phyloP scores from a whole-genome alignment of 2,113 vertebrate genomes.

The Hemichromis elongatus region DNA sequence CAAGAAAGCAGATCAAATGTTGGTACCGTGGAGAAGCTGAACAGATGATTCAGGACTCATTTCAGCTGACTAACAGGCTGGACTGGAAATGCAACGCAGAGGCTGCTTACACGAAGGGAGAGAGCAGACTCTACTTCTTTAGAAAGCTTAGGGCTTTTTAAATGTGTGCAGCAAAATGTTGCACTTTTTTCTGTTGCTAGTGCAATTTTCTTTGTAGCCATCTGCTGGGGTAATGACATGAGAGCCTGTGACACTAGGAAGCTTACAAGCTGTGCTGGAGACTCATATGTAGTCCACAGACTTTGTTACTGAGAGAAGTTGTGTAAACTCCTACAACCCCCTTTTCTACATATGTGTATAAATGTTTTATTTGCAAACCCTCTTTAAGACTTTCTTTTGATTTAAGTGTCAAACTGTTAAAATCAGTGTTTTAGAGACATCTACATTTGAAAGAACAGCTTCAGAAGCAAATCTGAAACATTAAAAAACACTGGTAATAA shows the following conservation, averaged over 20 bases:
- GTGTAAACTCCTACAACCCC: neutral
- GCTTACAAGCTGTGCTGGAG: neutral
- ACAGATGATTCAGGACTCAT: neutral
- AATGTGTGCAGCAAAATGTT: neutral
- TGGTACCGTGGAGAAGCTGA: neutral
- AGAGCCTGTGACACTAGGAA: neutral
- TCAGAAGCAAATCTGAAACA: neutral
- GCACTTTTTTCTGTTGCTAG: neutral
- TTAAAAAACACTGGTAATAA: accelerated
- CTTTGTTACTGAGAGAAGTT: neutral
- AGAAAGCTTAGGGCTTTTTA: neutral
- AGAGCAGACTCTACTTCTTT: neutral
- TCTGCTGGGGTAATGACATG: neutral
- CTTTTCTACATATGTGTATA: neutral
- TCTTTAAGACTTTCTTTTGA: neutral
- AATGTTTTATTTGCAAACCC: accelerated
- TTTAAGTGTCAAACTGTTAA: neutral
- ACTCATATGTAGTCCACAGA: neutral
- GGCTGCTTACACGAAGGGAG: neutral
- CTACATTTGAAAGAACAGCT: neutral
- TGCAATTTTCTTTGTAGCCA: neutral
- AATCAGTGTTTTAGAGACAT: neutral
- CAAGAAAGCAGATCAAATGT: slow-evolving; percentile 2
- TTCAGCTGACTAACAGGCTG: neutral
- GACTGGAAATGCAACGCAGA: neutral